Conservation (phyloP, 2,888 invertebrate genomes). For the Diaphora mendica region DNA sequence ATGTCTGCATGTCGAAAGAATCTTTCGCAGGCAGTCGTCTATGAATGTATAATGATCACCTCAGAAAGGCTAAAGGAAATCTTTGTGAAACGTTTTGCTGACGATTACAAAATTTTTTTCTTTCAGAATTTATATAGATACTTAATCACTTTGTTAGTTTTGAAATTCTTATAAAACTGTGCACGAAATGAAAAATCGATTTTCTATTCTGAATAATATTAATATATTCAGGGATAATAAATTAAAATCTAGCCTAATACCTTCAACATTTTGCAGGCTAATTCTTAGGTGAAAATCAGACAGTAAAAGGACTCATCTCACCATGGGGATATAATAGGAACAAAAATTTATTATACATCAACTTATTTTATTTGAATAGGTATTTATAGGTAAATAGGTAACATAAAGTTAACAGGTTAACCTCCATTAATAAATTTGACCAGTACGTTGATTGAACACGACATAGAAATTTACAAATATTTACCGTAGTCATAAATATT, state of each 20-base stretch:
- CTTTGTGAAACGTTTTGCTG: slow-evolving; percentile 45
- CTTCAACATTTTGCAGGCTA: no score
- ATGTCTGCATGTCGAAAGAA: slow-evolving; percentile 69
- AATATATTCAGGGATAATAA: no score
- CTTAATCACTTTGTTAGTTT: slow-evolving; percentile 26
- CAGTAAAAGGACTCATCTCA: neutral
- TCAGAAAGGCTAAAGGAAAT: slow-evolving; percentile 42
- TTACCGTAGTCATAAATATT: slow-evolving; percentile 42
- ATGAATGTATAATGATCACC: slow-evolving; percentile 83
- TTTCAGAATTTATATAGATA: slow-evolving; percentile 18
- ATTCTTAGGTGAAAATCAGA: neutral
- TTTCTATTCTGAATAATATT: no score
- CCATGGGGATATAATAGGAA: neutral
- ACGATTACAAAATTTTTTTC: slow-evolving; percentile 34
- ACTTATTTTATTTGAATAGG: neutral
- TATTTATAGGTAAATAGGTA: no score
- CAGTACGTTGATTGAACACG: neutral
- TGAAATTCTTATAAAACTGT: neutral
- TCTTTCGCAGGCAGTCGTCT: slow-evolving; percentile 77
- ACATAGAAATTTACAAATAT: slow-evolving; percentile 1
- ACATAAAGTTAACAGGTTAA: neutral
- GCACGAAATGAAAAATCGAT: no score
- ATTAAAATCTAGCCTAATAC: no score
- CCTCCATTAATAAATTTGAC: neutral
- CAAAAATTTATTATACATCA: neutral